phyloP scores from a whole-genome alignment of 1,140 invertebrate species.

The Pseudachorutes palmiensis region DNA sequence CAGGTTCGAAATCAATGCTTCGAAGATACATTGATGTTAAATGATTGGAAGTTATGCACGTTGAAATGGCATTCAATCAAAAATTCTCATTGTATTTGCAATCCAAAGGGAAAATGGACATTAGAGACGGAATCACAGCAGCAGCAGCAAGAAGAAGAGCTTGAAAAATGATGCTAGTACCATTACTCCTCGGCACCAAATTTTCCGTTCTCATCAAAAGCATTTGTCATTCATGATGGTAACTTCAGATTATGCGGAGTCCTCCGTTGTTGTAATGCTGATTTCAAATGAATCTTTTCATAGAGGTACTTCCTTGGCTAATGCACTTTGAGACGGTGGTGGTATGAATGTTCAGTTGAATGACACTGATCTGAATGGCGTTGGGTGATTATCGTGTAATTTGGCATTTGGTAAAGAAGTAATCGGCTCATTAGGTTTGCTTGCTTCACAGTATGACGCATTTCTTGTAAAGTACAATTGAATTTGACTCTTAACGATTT shows the following conservation, averaged over 20 bases:
- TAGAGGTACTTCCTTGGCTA: neutral
- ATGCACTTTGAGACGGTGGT: neutral
- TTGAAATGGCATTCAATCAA: neutral
- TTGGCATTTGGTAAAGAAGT: neutral
- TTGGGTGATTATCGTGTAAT: conserved; percentile 3
- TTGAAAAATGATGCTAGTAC: no score
- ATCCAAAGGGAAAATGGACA: neutral
- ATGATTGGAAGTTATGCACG: neutral
- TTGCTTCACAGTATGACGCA: neutral
- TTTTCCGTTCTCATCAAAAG: neutral
- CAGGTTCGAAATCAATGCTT: neutral
- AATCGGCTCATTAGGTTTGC: neutral
- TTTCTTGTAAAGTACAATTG: neutral
- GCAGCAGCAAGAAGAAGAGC: no score
- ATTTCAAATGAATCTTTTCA: neutral
- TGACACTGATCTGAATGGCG: neutral
- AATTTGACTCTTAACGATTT: neutral
- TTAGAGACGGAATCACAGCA: no score
- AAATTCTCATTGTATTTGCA: neutral
- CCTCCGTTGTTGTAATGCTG: neutral
- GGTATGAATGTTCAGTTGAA: neutral
- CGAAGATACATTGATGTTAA: neutral
- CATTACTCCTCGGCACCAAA: no score
- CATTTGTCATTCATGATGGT: conserved; percentile 1
- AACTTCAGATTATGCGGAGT: neutral